Evolutionary conservation across 2,888 invertebrate genomes (phyloP).

Genomic region (Drosophila putrida): DNA sequence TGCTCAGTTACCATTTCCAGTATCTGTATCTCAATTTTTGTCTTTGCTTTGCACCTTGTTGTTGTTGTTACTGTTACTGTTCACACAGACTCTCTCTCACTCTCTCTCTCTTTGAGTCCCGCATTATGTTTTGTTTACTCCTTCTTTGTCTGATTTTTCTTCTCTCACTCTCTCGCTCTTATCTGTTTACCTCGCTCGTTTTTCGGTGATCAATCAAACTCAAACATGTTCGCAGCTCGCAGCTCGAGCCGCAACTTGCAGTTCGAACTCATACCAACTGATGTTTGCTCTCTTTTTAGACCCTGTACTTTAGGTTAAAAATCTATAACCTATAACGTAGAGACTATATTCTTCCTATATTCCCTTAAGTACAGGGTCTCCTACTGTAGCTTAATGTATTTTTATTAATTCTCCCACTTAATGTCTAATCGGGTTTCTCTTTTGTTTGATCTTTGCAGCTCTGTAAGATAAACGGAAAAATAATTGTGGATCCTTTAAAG

Average conservation of each 20-base stretch:
- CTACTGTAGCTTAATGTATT: too few species aligned
- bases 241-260: slow-evolving; percentile 36
- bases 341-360: too few species aligned
- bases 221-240: slow-evolving; percentile 34
- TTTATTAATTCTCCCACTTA: not conserved
- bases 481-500: slow-evolving; percentile 23
- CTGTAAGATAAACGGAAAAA: slow-evolving; percentile 3
- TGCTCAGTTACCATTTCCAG: slow-evolving; percentile 14
- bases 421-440: not conserved
- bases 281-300: slow-evolving; percentile 9
- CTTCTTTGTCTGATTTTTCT: slow-evolving; percentile 31
- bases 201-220: slow-evolving; percentile 52
- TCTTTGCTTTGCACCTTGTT: slow-evolving; percentile 18
- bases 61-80: not conserved
- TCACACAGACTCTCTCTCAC: slow-evolving; percentile 7
- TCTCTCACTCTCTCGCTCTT: slow-evolving; percentile 1
- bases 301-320: too few species aligned
- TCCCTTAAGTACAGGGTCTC: too few species aligned
- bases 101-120: slow-evolving; percentile 6
- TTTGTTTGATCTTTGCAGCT: slow-evolving; percentile 43
- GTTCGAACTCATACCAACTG: slow-evolving; percentile 8
- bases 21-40: slow-evolving; percentile 11
- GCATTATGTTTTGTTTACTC: slow-evolving; percentile 63
- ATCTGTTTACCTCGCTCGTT: slow-evolving; percentile 3
- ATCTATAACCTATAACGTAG: too few species aligned